Conservation (phyloP, 2,888 invertebrate species). For the Leucophenga maculata region DNA sequence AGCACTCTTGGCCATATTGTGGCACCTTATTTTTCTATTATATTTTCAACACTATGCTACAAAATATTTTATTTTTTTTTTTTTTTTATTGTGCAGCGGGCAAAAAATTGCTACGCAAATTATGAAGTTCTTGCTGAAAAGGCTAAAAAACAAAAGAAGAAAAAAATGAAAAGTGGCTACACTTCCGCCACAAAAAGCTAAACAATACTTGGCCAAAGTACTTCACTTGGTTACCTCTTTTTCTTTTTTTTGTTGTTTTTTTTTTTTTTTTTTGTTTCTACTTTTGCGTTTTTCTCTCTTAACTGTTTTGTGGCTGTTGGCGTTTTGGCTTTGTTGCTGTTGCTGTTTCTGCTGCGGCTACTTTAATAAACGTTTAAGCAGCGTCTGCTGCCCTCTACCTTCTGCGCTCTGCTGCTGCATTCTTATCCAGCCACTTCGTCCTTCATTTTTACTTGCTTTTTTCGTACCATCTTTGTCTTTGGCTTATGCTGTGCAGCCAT, state of each 20-base stretch:
- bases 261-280: background rate
- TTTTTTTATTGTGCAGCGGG: slow-evolving; percentile 17
- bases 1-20: slow-evolving; percentile 60
- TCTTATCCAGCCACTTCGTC: background rate
- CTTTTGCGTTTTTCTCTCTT: background rate
- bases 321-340: slow-evolving; percentile 36
- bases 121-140: slow-evolving; percentile 18
- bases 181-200: slow-evolving; percentile 47
- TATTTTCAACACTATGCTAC: slow-evolving; percentile 48
- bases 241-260: background rate
- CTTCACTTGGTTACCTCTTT: slow-evolving; percentile 19
- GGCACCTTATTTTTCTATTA: slow-evolving; percentile 66
- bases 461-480: background rate
- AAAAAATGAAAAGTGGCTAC: slow-evolving; percentile 53
- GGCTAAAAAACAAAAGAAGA: slow-evolving; percentile 32
- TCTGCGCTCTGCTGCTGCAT: too few relatives aligned
- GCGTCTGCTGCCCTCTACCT: background rate
- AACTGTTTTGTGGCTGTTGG: slow-evolving; percentile 26
- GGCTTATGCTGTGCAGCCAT: background rate
- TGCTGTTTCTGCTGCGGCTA: slow-evolving; percentile 9
- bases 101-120: slow-evolving; percentile 19
- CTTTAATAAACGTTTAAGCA: slow-evolving; percentile 13
- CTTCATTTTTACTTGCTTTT: background rate
- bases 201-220: slow-evolving; percentile 27
- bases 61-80: slow-evolving; percentile 9